phyloP scores from a whole-genome alignment of 2,113 vertebrate genomes.

The Ictalurus furcatus region DNA sequence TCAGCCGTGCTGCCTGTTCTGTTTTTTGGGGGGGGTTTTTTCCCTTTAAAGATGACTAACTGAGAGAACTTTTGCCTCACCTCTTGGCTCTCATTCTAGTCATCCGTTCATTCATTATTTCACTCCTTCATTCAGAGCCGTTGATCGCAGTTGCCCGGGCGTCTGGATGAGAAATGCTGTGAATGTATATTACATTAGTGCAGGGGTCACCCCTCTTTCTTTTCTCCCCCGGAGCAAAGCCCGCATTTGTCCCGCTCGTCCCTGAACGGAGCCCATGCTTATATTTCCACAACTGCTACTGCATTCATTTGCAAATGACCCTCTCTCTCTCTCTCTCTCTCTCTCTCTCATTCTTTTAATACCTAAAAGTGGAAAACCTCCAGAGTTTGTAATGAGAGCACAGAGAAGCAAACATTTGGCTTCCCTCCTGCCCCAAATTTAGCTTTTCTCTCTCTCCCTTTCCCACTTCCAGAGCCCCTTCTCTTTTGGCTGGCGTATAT shows the following conservation, averaged over 20 bases:
- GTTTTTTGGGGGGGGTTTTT: too few species aligned
- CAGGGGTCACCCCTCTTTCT: conserved; percentile 77
- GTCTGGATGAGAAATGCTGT: conserved; percentile 89
- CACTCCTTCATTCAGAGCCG: conserved; percentile 44
- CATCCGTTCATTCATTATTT: conserved; percentile 39
- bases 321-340: conserved; percentile 78
- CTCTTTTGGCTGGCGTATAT: conserved; percentile 37
- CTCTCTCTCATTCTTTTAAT: conserved; percentile 74
- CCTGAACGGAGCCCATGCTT: conserved; percentile 85
- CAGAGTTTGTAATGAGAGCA: conserved; percentile 88
- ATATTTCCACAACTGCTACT: conserved; percentile 94
- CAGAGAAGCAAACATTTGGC: conserved; percentile 87
- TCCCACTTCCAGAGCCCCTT: conserved; percentile 16
- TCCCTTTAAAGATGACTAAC: conserved; percentile 18
- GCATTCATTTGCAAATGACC: conserved; percentile 98
- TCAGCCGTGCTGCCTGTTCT: background rate
- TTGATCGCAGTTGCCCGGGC: conserved; percentile 91
- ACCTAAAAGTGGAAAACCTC: conserved; percentile 88
- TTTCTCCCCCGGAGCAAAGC: conserved; percentile 77
- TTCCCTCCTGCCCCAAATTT: conserved; percentile 80
- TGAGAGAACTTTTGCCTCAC: conserved; percentile 7
- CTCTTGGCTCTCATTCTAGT: conserved; percentile 5
- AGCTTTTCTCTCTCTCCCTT: conserved; percentile 37
- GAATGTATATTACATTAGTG: conserved; percentile 94
- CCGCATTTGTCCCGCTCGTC: conserved; percentile 86